A percentile compares a stretch with the other conserved stretches of the same genome.
These are phyloP conservation scores for Aphidius gifuensis DNA, from an alignment of 1,140 invertebrate genomes.

Conservation along the genomic window DNA sequence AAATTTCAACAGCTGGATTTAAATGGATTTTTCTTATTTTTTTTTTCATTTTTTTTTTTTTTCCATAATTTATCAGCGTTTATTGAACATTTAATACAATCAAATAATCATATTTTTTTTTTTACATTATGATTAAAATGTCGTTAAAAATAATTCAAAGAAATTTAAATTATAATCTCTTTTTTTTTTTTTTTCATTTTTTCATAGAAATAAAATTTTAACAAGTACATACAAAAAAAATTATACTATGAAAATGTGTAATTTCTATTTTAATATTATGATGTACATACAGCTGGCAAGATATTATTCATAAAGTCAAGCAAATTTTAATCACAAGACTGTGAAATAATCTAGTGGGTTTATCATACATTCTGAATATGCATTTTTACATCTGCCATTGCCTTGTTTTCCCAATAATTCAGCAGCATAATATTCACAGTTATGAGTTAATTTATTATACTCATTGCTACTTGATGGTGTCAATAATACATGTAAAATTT, in stretches of 20 bases:
- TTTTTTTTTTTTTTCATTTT: no score
- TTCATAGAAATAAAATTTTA: no score
- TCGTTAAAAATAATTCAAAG: no score
- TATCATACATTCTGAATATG: conserved; percentile 63
- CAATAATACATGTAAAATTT: conserved; percentile 67
- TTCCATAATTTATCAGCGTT: not conserved
- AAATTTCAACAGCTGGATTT: not conserved
- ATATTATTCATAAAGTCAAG: not conserved
- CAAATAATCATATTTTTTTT: no score
- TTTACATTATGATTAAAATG: no score
- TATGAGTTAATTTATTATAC: conserved; percentile 59
- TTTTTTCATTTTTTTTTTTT: not conserved
- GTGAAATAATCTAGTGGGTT: conserved; percentile 63
- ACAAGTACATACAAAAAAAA: no score
- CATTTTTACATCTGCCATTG: conserved; percentile 54
- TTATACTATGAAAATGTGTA: no score
- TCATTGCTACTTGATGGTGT: conserved; percentile 66
- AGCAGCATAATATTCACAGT: conserved; percentile 67
- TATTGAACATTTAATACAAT: no score
- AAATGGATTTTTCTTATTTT: not conserved
- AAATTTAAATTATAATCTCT: no score
- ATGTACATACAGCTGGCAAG: not conserved
- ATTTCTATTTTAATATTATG: no score
- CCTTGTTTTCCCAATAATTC: conserved; percentile 60
- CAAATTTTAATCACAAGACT: not conserved